A percentile compares a stretch with the other conserved stretches of the same genome.
Evolutionary conservation across 2,113 vertebrate genomes (phyloP).

Genomic region (Aplodontia rufa): DNA sequence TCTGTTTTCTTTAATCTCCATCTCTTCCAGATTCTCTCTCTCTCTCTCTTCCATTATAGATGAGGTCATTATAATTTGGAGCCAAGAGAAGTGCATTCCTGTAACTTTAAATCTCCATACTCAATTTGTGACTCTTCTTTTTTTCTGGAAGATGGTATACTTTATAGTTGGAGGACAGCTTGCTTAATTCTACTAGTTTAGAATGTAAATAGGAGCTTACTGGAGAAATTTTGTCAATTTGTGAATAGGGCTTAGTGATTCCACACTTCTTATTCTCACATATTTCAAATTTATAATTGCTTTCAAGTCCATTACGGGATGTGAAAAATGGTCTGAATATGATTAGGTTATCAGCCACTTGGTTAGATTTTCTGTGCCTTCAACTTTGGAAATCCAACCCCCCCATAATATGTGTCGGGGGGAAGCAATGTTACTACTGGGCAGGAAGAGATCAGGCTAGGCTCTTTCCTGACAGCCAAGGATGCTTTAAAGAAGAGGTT

Average conservation of each 20-base stretch:
- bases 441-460: neutral
- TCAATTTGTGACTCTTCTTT: neutral
- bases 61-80: slow-evolving; percentile 68
- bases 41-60: slow-evolving; percentile 56
- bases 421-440: neutral
- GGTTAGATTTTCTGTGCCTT: neutral
- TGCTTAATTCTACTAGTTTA: slow-evolving; percentile 43
- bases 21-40: neutral
- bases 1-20: neutral
- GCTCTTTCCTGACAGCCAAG: neutral
- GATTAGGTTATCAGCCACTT: neutral
- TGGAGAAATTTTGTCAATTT: slow-evolving; percentile 3
- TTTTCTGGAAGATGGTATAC: neutral
- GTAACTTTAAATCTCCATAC: slow-evolving; percentile 59
- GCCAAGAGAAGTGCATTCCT: slow-evolving; percentile 64
- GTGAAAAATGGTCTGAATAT: neutral
- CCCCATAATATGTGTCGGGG: no score
- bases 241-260: neutral
- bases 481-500: neutral
- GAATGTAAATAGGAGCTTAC: slow-evolving; percentile 19
- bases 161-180: slow-evolving; percentile 50
- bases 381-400: neutral
- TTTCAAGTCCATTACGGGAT: neutral
- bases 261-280: neutral
- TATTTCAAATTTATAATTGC: slow-evolving; percentile 26